Evolutionary conservation across 2,888 invertebrate genomes (phyloP).

Genomic region (Drosophila atripex): DNA sequence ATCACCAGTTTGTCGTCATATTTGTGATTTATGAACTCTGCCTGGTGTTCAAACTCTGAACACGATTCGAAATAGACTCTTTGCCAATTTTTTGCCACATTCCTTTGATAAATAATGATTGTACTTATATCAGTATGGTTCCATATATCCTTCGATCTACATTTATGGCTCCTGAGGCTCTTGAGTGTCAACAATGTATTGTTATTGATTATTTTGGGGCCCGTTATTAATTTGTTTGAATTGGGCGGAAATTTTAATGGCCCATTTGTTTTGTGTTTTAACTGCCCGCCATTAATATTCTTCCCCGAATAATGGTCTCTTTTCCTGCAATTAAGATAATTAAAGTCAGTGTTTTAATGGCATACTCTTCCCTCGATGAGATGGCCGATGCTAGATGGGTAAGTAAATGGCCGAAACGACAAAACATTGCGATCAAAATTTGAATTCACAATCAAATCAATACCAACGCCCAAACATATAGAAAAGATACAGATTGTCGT

Average conservation of each 20-base stretch:
- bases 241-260: not conserved
- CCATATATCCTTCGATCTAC: not conserved
- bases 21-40: slow-evolving; percentile 5
- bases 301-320: not conserved
- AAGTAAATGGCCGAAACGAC: slow-evolving; percentile 32
- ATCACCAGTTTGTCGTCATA: slow-evolving; percentile 1
- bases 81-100: not conserved
- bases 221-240: not conserved
- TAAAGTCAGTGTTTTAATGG: not conserved
- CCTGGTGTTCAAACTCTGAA: slow-evolving; percentile 1
- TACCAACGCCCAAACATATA: slow-evolving; percentile 20
- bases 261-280: not conserved
- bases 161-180: not conserved
- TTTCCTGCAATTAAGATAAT: slow-evolving; percentile 2
- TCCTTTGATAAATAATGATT: not conserved
- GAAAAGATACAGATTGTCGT: not conserved
- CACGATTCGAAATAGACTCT: not conserved
- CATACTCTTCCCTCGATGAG: not conserved
- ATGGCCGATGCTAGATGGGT: not conserved
- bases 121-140: not conserved
- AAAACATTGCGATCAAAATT: slow-evolving; percentile 25
- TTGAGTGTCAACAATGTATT: not conserved
- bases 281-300: slow-evolving; percentile 1
- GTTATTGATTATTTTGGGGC: slow-evolving; percentile 1
- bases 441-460: slow-evolving; percentile 50